A percentile compares a stretch with the other conserved stretches of the same genome.
These are phyloP conservation scores for Balearica regulorum DNA, from an alignment of 2,797 vertebrate genomes.

Conservation along the genomic window DNA sequence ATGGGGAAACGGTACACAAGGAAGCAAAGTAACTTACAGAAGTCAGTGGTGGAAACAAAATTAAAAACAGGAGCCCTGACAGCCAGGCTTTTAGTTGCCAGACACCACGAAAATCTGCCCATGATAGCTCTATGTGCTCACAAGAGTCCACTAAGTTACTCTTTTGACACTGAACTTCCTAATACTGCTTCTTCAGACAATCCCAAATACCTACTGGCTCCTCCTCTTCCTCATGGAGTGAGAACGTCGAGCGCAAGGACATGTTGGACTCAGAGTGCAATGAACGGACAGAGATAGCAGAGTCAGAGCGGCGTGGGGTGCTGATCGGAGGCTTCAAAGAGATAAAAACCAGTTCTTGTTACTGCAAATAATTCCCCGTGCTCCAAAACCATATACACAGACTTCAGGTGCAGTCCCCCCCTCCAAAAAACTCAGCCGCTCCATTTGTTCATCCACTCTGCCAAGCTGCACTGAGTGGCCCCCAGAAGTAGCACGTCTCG, in stretches of 20 bases:
- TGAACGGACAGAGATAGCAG: constrained; percentile 94
- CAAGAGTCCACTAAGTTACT: background rate
- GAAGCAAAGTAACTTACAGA: background rate
- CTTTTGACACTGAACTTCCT: background rate
- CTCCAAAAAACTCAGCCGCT: background rate
- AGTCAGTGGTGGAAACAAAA: background rate
- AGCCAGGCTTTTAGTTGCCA: background rate
- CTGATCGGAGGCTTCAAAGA: constrained; percentile 84
- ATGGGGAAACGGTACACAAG: background rate
- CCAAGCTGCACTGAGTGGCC: background rate
- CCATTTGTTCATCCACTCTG: background rate
- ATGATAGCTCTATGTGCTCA: background rate
- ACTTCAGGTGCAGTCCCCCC: background rate
- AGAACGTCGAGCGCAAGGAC: constrained; percentile 97
- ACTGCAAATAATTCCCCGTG: background rate
- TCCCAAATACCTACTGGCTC: constrained; percentile 85
- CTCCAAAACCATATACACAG: background rate
- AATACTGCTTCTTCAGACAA: background rate
- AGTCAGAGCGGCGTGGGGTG: constrained; percentile 92
- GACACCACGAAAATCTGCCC: background rate
- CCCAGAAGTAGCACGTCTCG: background rate
- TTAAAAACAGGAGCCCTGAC: background rate
- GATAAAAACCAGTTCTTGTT: background rate
- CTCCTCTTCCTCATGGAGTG: constrained; percentile 97
- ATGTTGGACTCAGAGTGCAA: constrained; percentile 98